Evolutionary conservation across 35 echinoderm and acorn worm genomes (phyloP).

Genomic region (Strongylocentrotus purpuratus): DNA sequence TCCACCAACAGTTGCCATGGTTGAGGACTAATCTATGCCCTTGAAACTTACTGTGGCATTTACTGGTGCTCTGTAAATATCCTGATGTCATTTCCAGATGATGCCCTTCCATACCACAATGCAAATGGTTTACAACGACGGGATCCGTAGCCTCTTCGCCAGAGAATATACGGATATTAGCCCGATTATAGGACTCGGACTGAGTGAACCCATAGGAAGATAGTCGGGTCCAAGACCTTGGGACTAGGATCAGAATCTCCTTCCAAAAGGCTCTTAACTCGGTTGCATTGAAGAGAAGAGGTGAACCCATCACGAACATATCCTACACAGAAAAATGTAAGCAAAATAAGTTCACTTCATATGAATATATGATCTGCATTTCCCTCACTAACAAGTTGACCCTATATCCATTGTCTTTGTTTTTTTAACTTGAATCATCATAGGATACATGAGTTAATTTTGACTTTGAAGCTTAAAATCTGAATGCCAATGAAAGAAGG

Average conservation of each 20-base stretch:
- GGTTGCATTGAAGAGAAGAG: neutral
- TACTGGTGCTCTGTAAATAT: neutral
- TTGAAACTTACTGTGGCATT: neutral
- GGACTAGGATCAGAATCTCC: neutral
- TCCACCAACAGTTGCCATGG: too few species aligned
- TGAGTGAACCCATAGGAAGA: neutral
- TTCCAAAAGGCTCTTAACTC: neutral
- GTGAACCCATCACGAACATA: neutral
- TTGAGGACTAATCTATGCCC: too few species aligned
- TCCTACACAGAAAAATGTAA: neutral
- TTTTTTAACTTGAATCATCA: too few species aligned
- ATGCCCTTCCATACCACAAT: neutral
- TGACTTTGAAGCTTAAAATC: too few species aligned
- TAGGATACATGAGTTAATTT: too few species aligned
- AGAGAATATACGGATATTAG: neutral
- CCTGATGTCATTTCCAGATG: neutral
- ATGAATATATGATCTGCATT: too few species aligned
- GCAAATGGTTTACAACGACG: neutral
- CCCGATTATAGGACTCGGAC: neutral
- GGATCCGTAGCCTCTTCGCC: neutral
- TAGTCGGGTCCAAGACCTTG: neutral
- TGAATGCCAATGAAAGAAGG: too few species aligned
- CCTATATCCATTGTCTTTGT: too few species aligned
- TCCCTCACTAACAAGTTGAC: too few species aligned
- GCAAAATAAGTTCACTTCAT: neutral